Percentiles rank a stretch among this genome's conserved stretches.
These are phyloP conservation scores for Idaea dimidiata DNA, from an alignment of 2,888 invertebrate species.

Conservation along the genomic window DNA sequence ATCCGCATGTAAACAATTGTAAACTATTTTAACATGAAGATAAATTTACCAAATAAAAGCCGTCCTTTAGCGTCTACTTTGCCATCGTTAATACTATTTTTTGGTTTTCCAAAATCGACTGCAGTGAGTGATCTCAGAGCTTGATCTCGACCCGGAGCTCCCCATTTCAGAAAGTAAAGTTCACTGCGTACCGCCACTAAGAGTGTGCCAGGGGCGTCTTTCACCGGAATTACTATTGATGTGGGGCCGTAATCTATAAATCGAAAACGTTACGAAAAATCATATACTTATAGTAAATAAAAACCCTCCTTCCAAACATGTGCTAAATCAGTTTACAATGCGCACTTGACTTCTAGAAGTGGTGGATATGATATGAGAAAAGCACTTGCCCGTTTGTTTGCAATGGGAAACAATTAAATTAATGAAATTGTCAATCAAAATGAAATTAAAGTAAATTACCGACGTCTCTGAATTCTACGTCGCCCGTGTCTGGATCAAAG, in stretches of 20 bases:
- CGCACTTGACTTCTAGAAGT: too few species aligned
- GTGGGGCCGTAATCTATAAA: background rate
- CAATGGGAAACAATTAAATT: too few species aligned
- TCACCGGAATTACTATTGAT: background rate
- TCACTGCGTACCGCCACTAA: constrained; percentile 9
- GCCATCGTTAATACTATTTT: background rate
- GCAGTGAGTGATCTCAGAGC: constrained; percentile 10
- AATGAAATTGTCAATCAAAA: too few species aligned
- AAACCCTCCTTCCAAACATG: too few species aligned
- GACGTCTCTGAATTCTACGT: background rate
- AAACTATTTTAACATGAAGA: too few species aligned
- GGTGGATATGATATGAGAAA: too few species aligned
- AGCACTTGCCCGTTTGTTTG: too few species aligned
- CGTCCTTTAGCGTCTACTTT: constrained; percentile 1
- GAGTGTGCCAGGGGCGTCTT: constrained; percentile 5
- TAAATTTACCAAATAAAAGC: background rate
- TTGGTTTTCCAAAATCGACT: constrained; percentile 14
- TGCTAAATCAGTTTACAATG: too few species aligned
- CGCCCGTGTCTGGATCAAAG: background rate
- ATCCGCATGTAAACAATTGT: too few species aligned
- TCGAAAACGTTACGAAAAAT: too few species aligned
- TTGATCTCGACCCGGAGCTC: constrained; percentile 6
- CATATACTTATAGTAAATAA: too few species aligned
- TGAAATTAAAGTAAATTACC: background rate
- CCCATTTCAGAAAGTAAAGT: constrained; percentile 14